These are phyloP conservation scores for Agrochola macilenta DNA, from an alignment of 2,888 invertebrate species.

Conservation along the genomic window DNA sequence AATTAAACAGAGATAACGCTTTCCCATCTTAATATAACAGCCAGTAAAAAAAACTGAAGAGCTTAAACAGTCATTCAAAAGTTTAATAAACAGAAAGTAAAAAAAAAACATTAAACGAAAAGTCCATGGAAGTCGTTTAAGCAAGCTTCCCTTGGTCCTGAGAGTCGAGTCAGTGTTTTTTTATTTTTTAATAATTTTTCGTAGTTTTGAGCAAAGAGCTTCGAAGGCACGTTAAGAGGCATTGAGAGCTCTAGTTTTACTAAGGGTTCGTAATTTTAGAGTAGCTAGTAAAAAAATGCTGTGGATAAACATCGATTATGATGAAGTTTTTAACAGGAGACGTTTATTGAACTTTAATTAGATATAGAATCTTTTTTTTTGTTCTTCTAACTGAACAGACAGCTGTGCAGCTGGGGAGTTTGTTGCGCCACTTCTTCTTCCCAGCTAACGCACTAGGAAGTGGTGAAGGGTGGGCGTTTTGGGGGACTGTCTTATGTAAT, in stretches of 20 bases:
- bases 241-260: conserved; percentile 66
- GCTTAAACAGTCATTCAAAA: conserved; percentile 39
- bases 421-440: no score
- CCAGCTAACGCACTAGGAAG: no score
- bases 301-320: conserved; percentile 29
- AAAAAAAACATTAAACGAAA: conserved; percentile 38
- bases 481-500: no score
- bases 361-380: no score
- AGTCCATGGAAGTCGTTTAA: conserved; percentile 63
- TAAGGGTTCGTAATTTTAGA: conserved; percentile 65
- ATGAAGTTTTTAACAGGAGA: conserved; percentile 15
- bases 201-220: conserved; percentile 69
- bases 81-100: conserved; percentile 34
- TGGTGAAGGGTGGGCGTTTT: no score
- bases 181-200: conserved; percentile 63
- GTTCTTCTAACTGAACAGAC: no score
- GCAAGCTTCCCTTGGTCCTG: conserved; percentile 64
- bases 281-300: conserved; percentile 34
- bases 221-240: conserved; percentile 64
- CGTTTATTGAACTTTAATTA: conserved; percentile 6
- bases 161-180: conserved; percentile 59
- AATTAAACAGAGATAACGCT: conserved; percentile 18
- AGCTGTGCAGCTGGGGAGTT: no score
- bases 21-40: neutral
- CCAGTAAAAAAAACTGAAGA: conserved; percentile 16